phyloP scores from a whole-genome alignment of 2,113 vertebrate genomes.

The Chloropsis hardwickii region DNA sequence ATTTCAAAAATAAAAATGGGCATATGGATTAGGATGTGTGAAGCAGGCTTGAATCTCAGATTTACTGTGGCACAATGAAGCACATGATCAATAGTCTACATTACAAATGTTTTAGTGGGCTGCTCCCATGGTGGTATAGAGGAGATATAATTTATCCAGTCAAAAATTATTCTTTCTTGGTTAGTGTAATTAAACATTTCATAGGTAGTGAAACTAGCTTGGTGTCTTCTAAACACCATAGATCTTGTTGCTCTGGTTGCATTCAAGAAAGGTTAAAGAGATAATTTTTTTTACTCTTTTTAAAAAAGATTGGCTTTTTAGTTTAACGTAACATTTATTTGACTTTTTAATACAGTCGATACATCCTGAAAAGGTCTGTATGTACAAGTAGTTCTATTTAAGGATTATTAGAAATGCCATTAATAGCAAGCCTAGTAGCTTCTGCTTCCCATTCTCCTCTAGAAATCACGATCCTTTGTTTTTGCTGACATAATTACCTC shows the following conservation, averaged over 20 bases:
- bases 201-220: not conserved
- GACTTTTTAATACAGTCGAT: not conserved
- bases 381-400: conserved; percentile 15
- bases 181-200: not conserved
- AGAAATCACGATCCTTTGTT: conserved; percentile 9
- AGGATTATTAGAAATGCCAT: not conserved
- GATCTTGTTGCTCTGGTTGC: not conserved
- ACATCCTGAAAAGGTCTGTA: not conserved
- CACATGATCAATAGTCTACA: not conserved
- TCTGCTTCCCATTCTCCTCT: not conserved
- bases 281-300: not conserved
- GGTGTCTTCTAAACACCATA: not conserved
- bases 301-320: not conserved
- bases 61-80: not conserved
- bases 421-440: conserved; percentile 6
- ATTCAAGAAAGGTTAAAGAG: not conserved
- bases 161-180: not conserved
- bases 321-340: not conserved
- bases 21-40: not conserved
- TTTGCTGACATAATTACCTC: conserved; percentile 38
- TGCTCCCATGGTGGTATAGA: not conserved
- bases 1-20: not conserved
- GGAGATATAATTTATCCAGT: not conserved
- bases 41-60: not conserved
- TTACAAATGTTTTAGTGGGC: not conserved